Evolutionary conservation across 2,797 vertebrate species (phyloP), one percentile per base, ranked within the genome.

Genomic region (Jordanella pulchra): DNA sequence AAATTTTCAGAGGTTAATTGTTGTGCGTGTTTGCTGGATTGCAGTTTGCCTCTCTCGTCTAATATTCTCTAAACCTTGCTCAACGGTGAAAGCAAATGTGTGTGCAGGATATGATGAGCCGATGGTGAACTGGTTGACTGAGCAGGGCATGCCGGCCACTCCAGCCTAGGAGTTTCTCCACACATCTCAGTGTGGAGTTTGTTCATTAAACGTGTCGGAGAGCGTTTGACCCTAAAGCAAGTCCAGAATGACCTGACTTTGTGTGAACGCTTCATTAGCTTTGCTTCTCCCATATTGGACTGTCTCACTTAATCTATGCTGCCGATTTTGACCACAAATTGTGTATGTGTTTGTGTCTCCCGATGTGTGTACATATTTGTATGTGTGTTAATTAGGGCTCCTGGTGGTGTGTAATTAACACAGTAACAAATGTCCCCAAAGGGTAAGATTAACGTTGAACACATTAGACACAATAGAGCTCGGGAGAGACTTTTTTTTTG

Each of bases 381-480:
- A 79, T 89, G 89, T 87, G 85, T 93, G 89, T 93, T 94, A 93
- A 94, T 94, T 85, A 92, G 90, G 79, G 86, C 88, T 93, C 90
- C 92, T 93, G 91, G 91, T 90, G 91, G 86, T 93, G 87, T 94
- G 89, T 92, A 94, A 94, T 94, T 94, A 94, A 93, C 93, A 92
- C 91, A 93, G 93, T 86, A 90, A 89, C 84, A 92, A 94, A 93
- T 89, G 87, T 93, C 91, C 92, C 94, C 88, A 89, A 93, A 93
- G 93, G 91, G 89, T 94, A 93, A 94, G 92, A 94, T 94, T 94
- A 95, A 92, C 91, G 84, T 87, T 93, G 88, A 94, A 93, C 85
- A 87, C 89, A 93, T 93, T 91, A 92, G 93, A 92, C 91, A 94
- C 92, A 94, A 93, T 90, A 84, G 84, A 84, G 87, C 92, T 91